Evolutionary conservation across 2,888 invertebrate species (phyloP).

Genomic region (Choristoneura rosaceana): DNA sequence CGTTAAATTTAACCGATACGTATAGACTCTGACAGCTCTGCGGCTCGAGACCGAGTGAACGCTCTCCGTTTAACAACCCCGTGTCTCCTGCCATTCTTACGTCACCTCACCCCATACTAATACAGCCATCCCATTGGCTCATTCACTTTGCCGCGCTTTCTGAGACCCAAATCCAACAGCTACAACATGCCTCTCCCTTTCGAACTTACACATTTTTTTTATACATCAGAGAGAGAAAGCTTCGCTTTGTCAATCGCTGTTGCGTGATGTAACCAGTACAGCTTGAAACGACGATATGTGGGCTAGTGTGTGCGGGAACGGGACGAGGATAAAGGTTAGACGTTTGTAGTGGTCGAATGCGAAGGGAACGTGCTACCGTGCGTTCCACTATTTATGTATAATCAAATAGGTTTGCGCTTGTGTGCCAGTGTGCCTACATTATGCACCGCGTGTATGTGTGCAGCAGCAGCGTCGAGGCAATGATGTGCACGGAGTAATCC

Average conservation of each 20-base stretch:
- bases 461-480: conserved; percentile 74
- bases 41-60: conserved; percentile 79
- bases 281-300: conserved; percentile 61
- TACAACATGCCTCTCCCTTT: conserved; percentile 59
- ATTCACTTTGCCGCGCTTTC: conserved; percentile 83
- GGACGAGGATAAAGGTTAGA: conserved; percentile 66
- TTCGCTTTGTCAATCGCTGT: conserved; percentile 58
- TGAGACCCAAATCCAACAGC: conserved; percentile 61
- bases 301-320: conserved; percentile 54
- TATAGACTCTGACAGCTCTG: conserved; percentile 69
- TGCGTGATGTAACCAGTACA: conserved; percentile 78
- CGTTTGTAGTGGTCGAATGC: conserved; percentile 79
- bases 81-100: conserved; percentile 72
- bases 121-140: conserved; percentile 63
- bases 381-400: conserved; percentile 85
- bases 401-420: conserved; percentile 73
- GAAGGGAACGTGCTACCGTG: conserved; percentile 85
- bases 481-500: conserved; percentile 84
- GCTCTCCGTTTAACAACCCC: conserved; percentile 81
- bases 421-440: conserved; percentile 78
- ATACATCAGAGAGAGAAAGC: conserved; percentile 66
- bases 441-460: conserved; percentile 74
- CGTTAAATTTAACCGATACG: conserved; percentile 69
- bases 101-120: conserved; percentile 83
- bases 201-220: conserved; percentile 54